Percentiles rank a stretch among this genome's conserved stretches.
These are phyloP conservation scores for Ferrisia virgata DNA, from an alignment of 2,888 invertebrate species.

Conservation along the genomic window DNA sequence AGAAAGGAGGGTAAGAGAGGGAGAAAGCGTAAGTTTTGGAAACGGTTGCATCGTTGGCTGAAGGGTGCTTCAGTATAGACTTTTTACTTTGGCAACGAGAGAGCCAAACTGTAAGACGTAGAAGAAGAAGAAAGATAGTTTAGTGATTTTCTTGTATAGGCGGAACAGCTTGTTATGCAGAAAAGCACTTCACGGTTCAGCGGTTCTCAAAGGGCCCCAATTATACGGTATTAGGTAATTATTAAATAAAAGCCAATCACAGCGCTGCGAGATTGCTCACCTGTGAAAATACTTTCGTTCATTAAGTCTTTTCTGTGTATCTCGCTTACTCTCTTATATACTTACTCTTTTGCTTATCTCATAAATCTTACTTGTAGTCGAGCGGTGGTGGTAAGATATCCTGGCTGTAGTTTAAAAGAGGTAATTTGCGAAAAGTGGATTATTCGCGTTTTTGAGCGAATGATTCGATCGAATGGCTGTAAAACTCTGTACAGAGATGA, in stretches of 20 bases:
- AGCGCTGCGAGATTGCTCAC: conserved; percentile 38
- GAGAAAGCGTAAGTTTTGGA: background rate
- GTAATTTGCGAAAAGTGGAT: background rate
- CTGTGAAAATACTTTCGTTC: conserved; percentile 45
- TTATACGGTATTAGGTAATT: conserved; percentile 44
- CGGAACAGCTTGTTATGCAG: conserved; percentile 45
- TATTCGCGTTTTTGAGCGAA: background rate
- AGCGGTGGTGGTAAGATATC: background rate
- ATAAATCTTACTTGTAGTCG: background rate
- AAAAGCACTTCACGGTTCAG: conserved; percentile 45
- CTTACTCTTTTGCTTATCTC: background rate
- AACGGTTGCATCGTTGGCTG: conserved; percentile 23
- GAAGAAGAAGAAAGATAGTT: conserved; percentile 34
- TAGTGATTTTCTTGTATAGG: conserved; percentile 40
- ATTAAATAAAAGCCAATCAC: conserved; percentile 44
- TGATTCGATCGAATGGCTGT: no score
- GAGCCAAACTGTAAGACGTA: background rate
- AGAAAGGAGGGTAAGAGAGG: background rate
- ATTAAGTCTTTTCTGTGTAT: conserved; percentile 10
- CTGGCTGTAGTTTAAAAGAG: background rate
- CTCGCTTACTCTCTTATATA: background rate
- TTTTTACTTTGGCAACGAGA: conserved; percentile 19
- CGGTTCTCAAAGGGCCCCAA: conserved; percentile 40
- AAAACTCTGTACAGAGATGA: no score
- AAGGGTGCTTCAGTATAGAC: conserved; percentile 38